Conservation (phyloP, 2,888 invertebrate genomes). For the Xiphydria camelus region DNA sequence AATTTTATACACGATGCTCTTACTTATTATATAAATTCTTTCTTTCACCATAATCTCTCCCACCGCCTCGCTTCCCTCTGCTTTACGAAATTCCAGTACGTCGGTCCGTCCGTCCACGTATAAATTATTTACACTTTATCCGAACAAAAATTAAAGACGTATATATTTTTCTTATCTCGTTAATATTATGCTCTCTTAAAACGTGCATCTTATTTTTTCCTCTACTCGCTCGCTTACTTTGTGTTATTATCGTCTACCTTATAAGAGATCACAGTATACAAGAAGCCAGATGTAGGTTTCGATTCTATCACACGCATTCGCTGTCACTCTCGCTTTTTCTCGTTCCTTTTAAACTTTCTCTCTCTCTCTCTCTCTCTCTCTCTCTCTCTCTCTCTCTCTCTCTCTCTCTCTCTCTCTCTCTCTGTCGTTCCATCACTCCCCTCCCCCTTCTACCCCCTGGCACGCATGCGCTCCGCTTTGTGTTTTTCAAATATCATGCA, state of each 20-base stretch:
- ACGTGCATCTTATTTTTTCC: slow-evolving; percentile 23
- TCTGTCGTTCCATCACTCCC: no score
- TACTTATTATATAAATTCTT: background rate
- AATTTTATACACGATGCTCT: slow-evolving; percentile 37
- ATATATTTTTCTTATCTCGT: slow-evolving; percentile 28
- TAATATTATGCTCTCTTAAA: slow-evolving; percentile 37
- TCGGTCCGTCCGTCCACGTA: slow-evolving; percentile 35
- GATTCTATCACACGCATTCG: slow-evolving; percentile 29
- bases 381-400: background rate
- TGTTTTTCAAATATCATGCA: slow-evolving; percentile 30
- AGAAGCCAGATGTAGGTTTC: slow-evolving; percentile 55
- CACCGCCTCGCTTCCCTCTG: background rate
- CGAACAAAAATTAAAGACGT: slow-evolving; percentile 30
- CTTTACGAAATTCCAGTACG: no score
- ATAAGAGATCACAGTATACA: slow-evolving; percentile 59
- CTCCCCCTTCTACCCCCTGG: no score
- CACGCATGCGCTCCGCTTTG: slow-evolving; percentile 12
- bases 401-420: background rate
- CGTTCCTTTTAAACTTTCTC: background rate
- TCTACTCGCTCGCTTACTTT: slow-evolving; percentile 29
- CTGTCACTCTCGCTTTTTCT: slow-evolving; percentile 28
- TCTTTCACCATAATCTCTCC: background rate
- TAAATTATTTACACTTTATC: slow-evolving; percentile 50
- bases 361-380: slow-evolving; percentile 1
- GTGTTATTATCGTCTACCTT: slow-evolving; percentile 44